Conservation (phyloP, 2,888 invertebrate genomes). For the Hoplodrina blanda region DNA sequence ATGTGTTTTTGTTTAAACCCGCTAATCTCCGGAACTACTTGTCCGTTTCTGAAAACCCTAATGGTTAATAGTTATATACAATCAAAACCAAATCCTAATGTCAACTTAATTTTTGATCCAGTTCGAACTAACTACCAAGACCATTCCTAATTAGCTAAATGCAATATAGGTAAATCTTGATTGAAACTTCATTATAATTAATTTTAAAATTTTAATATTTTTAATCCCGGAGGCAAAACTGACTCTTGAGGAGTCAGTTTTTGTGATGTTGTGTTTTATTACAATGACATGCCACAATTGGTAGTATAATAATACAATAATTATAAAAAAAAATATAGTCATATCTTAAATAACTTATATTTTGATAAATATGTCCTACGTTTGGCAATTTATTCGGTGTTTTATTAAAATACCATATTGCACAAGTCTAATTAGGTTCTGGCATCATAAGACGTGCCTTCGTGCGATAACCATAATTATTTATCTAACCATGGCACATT, state of each 20-base stretch:
- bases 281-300: background rate
- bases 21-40: no score
- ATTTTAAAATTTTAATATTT: background rate
- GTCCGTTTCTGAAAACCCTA: no score
- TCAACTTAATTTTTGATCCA: background rate
- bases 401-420: slow-evolving; percentile 5
- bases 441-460: slow-evolving; percentile 6
- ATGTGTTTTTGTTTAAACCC: no score
- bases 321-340: background rate
- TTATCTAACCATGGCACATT: slow-evolving; percentile 20
- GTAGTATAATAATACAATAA: background rate
- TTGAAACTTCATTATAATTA: slow-evolving; percentile 6
- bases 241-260: background rate
- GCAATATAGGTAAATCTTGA: slow-evolving; percentile 2
- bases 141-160: background rate
- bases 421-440: slow-evolving; percentile 4
- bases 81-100: background rate
- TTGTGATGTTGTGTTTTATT: background rate
- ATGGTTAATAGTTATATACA: background rate
- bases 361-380: background rate
- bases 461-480: slow-evolving; percentile 7
- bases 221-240: background rate
- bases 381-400: background rate
- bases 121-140: background rate
- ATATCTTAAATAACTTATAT: slow-evolving; percentile 5